Conservation (phyloP, 2,797 vertebrate species). For the Eulemur rubriventer region DNA sequence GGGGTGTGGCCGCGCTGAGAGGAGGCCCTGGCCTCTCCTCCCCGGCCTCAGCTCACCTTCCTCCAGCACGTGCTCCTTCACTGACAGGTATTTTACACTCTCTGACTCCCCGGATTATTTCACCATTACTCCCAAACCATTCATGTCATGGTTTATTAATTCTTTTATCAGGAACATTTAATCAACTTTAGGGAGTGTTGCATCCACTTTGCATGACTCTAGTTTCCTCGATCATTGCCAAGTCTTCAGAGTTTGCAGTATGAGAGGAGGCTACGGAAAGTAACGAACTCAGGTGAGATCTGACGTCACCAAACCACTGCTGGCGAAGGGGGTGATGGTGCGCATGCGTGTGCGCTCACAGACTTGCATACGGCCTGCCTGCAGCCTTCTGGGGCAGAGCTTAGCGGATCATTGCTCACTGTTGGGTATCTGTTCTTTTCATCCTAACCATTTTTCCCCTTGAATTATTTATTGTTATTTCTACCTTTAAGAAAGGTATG, state of each 20-base stretch:
- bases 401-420: neutral
- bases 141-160: neutral
- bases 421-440: neutral
- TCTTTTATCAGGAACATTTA: neutral
- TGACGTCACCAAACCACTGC: neutral
- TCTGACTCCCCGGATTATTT: neutral
- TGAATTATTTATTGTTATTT: neutral
- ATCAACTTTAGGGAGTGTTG: neutral
- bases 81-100: neutral
- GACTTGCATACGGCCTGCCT: neutral
- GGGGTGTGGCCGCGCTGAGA: fast-evolving
- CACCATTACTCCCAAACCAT: neutral
- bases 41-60: neutral
- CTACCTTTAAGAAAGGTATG: neutral
- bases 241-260: neutral
- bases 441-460: neutral
- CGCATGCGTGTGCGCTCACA: no score
- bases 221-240: neutral
- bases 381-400: neutral
- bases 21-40: neutral
- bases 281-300: neutral
- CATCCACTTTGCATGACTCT: neutral
- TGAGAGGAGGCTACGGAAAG: neutral
- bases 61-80: neutral
- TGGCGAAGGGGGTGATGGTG: neutral